Evolutionary conservation across 2,113 vertebrate genomes (phyloP).

Genomic region (Tichodroma muraria): DNA sequence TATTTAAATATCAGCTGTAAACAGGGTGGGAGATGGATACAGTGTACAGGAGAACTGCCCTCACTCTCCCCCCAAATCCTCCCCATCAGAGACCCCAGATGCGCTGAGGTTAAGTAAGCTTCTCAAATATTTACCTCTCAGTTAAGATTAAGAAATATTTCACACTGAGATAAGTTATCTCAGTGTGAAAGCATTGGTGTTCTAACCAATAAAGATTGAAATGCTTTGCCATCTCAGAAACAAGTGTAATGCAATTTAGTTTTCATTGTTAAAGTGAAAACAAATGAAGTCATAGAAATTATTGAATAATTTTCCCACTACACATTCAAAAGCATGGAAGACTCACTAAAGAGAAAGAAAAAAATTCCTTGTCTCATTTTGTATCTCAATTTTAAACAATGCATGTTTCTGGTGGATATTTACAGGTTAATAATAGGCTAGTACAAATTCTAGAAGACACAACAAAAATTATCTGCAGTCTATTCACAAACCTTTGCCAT

Average conservation of each 20-base stretch:
- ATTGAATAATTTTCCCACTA: neutral
- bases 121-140: neutral
- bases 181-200: neutral
- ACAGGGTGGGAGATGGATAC: neutral
- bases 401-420: conserved; percentile 18
- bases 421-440: conserved; percentile 4
- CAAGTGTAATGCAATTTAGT: neutral
- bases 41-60: neutral
- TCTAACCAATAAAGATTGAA: neutral
- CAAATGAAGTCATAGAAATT: neutral
- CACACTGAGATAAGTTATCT: too few species aligned
- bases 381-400: conserved; percentile 49
- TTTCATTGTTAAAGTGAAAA: neutral
- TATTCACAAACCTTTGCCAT: conserved; percentile 54
- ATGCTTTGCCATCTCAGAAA: neutral
- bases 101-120: neutral
- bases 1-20: neutral
- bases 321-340: neutral
- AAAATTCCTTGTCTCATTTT: conserved; percentile 8
- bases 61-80: neutral
- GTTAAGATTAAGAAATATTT: too few species aligned
- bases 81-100: neutral
- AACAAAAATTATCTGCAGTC: conserved; percentile 55
- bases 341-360: neutral
- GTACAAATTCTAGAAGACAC: conserved; percentile 46